phyloP scores from a whole-genome alignment of 2,797 vertebrate species.

The Macropodus opercularis region DNA sequence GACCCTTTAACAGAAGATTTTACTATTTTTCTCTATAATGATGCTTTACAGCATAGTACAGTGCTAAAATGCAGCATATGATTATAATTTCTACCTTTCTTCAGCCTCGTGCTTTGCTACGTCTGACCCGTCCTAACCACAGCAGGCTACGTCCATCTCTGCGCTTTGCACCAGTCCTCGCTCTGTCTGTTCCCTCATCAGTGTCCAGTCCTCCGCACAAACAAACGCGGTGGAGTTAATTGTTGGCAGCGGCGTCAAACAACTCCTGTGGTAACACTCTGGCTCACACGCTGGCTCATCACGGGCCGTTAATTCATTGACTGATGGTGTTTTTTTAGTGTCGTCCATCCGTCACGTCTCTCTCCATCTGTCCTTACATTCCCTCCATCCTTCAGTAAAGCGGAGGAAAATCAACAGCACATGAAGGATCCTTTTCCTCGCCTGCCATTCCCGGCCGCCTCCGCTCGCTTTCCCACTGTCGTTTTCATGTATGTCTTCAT shows the following conservation, averaged over 20 bases:
- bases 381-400: conserved; percentile 17
- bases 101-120: too few species aligned
- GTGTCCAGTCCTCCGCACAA: conserved; percentile 43
- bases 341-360: conserved; percentile 51
- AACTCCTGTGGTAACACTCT: conserved; percentile 50
- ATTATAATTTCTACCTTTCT: too few species aligned
- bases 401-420: conserved; percentile 30
- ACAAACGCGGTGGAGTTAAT: conserved; percentile 62
- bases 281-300: conserved; percentile 50
- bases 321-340: conserved; percentile 62
- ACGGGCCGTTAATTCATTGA: conserved; percentile 69
- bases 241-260: conserved; percentile 43
- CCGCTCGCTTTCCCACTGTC: conserved; percentile 11
- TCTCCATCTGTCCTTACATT: conserved; percentile 58
- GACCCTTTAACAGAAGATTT: too few species aligned
- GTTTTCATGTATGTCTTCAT: conserved; percentile 27
- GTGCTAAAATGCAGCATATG: too few species aligned
- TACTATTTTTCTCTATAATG: too few species aligned
- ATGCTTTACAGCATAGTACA: too few species aligned
- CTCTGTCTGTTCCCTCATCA: conserved; percentile 30
- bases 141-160: background rate
- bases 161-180: conserved; percentile 2
- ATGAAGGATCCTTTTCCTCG: conserved; percentile 13
- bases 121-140: too few species aligned
- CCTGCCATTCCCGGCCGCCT: conserved; percentile 9